Conservation (phyloP, 2,888 invertebrate species). For the Apoderus coryli region DNA sequence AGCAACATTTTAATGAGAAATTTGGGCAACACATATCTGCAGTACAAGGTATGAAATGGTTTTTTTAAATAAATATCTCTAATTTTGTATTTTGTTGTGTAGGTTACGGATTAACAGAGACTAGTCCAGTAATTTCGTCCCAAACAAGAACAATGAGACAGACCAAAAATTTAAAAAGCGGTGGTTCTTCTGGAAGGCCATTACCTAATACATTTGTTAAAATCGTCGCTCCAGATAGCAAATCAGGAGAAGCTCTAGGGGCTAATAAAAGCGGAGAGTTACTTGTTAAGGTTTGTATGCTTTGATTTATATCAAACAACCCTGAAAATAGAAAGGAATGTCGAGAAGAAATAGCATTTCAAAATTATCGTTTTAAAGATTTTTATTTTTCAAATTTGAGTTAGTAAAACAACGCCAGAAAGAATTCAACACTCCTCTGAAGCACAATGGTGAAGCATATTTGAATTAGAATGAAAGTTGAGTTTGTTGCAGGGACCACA, state of each 20-base stretch:
- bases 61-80: neutral
- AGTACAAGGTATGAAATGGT: constrained; percentile 23
- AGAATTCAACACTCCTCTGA: too few species aligned
- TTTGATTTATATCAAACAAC: too few species aligned
- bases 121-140: constrained; percentile 41
- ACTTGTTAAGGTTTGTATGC: neutral
- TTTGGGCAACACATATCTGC: constrained; percentile 23
- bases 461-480: too few species aligned
- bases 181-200: constrained; percentile 39
- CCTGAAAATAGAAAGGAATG: too few species aligned
- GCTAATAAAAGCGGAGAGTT: constrained; percentile 18
- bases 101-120: constrained; percentile 63
- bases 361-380: too few species aligned
- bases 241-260: constrained; percentile 19
- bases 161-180: constrained; percentile 7
- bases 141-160: constrained; percentile 5
- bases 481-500: constrained; percentile 54
- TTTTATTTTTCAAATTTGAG: too few species aligned
- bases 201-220: constrained; percentile 49
- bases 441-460: too few species aligned
- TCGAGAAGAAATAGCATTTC: too few species aligned
- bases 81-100: constrained; percentile 4
- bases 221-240: constrained; percentile 38
- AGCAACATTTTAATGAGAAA: constrained; percentile 38
- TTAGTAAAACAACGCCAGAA: too few species aligned